Evolutionary conservation across 2,797 vertebrate genomes (phyloP), one percentile per base, ranked within the genome.

Genomic region (Loriculus beryllinus): DNA sequence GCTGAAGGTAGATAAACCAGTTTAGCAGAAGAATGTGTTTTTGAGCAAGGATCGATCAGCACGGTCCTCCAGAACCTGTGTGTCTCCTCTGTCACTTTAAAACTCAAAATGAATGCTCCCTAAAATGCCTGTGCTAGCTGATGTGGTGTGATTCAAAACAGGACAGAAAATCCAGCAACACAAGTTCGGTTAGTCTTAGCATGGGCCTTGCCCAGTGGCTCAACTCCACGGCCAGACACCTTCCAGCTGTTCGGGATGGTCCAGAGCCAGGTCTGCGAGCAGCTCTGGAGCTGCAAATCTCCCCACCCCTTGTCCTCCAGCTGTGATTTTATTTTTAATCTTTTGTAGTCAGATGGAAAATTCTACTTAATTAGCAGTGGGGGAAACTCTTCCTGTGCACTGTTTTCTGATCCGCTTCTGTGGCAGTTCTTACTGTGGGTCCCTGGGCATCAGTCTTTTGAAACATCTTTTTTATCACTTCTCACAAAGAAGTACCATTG

Each of bases 131-230:
- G 7, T 5, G 10, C 51, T 3, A 23, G 31, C 47, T 20, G 31
- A 23, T 6, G 26, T 5, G 16, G 11, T 6, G 12, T 10, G 35
- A 14, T 20, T 13, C 15, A 6, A 12, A 54, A 43, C 20, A 14
- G 37, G 37, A 43, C 37, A 43, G 64, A 16, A 31, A 22, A 17
- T 19, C 23, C 3, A 6, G 29, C 4, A 65, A 14, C 28, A 39
- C 4, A 3, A 5, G 2, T 1, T 28, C 23, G 1, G 22, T 20
- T 0, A 1, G 48, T 45, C 25, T 5, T n/a, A 48, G 31, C 5
- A 2, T 16, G 28, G 21, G 26, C 21, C 37, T 7, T 31, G 5
- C 35, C 19, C 19, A 6, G 7, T 6, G 26, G 35, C 62, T 51
- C 31, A 29, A 23, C 29, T 17, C 22, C 3, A 1, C 12, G 29